Conservation (phyloP, 2,113 vertebrate species). For the Polypterus senegalus region DNA sequence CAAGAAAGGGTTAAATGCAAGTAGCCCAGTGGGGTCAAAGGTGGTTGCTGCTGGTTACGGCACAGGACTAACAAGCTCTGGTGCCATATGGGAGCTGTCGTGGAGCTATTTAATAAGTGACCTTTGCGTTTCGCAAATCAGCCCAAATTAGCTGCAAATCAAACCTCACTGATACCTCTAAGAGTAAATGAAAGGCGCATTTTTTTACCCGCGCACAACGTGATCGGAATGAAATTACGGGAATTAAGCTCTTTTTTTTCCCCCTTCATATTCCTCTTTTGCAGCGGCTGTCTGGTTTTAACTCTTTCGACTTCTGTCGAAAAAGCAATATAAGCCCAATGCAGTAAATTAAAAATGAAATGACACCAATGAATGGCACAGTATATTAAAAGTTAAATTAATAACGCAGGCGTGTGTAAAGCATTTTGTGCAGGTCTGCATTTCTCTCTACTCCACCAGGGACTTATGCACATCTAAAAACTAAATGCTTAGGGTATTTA, state of each 20-base stretch:
- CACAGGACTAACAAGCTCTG: background rate
- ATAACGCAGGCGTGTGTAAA: too few relatives aligned
- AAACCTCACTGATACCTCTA: background rate
- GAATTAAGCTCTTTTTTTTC: background rate
- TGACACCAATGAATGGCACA: too few relatives aligned
- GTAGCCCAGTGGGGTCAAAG: background rate
- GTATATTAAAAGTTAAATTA: too few relatives aligned
- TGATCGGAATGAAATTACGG: background rate
- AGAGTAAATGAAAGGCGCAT: background rate
- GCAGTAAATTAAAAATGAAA: too few relatives aligned
- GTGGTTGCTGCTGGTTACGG: conserved; percentile 1
- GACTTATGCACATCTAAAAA: too few relatives aligned
- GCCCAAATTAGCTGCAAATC: conserved; percentile 3
- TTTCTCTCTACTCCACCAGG: too few relatives aligned
- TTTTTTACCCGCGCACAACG: background rate
- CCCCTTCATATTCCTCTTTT: background rate
- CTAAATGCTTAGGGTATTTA: too few relatives aligned
- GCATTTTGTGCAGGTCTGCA: too few relatives aligned
- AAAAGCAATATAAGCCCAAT: too few relatives aligned
- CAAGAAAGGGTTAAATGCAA: background rate
- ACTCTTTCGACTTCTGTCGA: too few relatives aligned
- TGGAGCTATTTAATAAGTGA: background rate
- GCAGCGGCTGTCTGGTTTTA: background rate
- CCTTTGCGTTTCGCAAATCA: background rate
- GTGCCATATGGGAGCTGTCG: background rate